These are phyloP conservation scores for Smutsia temminckii DNA, from an alignment of 2,797 vertebrate genomes.

Conservation along the genomic window DNA sequence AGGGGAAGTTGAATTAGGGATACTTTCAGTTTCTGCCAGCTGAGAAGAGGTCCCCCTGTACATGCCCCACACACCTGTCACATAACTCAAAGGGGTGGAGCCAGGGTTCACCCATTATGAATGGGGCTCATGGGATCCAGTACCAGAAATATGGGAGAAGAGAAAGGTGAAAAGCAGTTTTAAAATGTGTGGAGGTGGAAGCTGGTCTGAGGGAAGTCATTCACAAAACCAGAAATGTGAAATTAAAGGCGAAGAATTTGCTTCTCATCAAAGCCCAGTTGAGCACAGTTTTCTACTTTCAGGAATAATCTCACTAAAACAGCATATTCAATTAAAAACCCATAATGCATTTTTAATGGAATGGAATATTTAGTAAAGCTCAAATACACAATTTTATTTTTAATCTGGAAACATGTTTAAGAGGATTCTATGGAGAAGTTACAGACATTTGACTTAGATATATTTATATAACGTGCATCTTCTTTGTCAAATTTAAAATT, in stretches of 20 bases:
- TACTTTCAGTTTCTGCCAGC: not conserved
- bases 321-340: not conserved
- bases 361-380: not conserved
- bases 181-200: not conserved
- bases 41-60: no score
- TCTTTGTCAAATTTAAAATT: not conserved
- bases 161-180: not conserved
- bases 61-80: no score
- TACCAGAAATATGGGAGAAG: not conserved
- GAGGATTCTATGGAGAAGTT: not conserved
- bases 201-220: not conserved
- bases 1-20: not conserved
- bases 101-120: rapidly evolving
- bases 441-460: not conserved
- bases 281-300: not conserved
- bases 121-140: not conserved
- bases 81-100: rapidly evolving
- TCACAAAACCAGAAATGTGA: not conserved
- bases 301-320: not conserved
- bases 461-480: not conserved
- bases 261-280: not conserved
- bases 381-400: not conserved
- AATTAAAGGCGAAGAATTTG: not conserved
- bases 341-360: not conserved
- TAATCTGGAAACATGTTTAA: not conserved